Evolutionary conservation across 2,888 invertebrate genomes (phyloP).

Genomic region (Pyralis farinalis): DNA sequence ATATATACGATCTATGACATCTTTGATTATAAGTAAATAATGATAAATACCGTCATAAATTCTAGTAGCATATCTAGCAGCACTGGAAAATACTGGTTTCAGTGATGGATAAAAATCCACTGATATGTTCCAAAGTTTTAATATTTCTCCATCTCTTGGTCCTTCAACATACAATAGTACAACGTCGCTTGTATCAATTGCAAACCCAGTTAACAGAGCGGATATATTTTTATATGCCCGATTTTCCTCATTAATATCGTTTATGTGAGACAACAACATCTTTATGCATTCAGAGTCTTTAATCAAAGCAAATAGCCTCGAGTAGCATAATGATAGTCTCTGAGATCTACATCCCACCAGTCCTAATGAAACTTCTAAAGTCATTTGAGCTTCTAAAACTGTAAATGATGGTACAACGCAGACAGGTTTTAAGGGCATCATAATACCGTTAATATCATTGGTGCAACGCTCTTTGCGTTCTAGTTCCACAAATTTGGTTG

Average conservation of each 20-base stretch:
- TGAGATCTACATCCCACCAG: slow-evolving; percentile 54
- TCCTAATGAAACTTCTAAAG: slow-evolving; percentile 56
- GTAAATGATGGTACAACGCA: slow-evolving; percentile 40
- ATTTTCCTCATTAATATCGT: slow-evolving; percentile 42
- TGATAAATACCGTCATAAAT: slow-evolving; percentile 3
- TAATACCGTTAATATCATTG: slow-evolving; percentile 58
- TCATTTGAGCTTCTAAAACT: slow-evolving; percentile 60
- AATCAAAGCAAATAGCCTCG: slow-evolving; percentile 51
- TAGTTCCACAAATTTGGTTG: slow-evolving; percentile 19
- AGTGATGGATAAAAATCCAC: slow-evolving; percentile 44
- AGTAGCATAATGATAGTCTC: slow-evolving; percentile 31
- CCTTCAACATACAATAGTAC: slow-evolving; percentile 60
- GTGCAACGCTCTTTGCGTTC: slow-evolving; percentile 51
- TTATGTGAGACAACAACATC: slow-evolving; percentile 35
- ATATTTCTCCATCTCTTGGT: slow-evolving; percentile 48
- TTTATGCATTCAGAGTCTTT: slow-evolving; percentile 31
- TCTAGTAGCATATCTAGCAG: slow-evolving; percentile 33
- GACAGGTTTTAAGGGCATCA: slow-evolving; percentile 29
- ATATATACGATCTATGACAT: no score
- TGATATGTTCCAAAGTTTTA: slow-evolving; percentile 52
- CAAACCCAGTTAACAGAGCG: slow-evolving; percentile 55
- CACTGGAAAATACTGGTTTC: slow-evolving; percentile 50
- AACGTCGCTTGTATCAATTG: slow-evolving; percentile 49
- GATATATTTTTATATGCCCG: slow-evolving; percentile 20
- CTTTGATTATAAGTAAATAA: not conserved